Evolutionary conservation across 2,888 invertebrate species (phyloP), one percentile per base, ranked within the genome.

Genomic region (Hyalella azteca): DNA sequence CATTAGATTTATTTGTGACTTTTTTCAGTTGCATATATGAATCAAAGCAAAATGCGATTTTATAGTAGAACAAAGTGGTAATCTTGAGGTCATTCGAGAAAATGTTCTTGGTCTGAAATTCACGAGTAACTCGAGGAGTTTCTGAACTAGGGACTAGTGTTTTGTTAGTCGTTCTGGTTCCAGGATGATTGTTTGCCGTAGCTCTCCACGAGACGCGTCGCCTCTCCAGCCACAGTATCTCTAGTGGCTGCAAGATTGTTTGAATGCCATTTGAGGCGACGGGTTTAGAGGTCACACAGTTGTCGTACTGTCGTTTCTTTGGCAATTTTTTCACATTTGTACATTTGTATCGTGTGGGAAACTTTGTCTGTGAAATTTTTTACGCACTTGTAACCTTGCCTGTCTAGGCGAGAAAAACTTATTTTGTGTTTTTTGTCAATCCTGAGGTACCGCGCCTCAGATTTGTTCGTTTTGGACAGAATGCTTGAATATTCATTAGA

Each of bases 201-300:
- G 32, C 66, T 66, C 66, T 66, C 36, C 36, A 66, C 36, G 13
- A 7, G 66, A 66, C 66, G 36, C 66, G 66, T 66, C 66, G 19
- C 66, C 36, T 36, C 66, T 66, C 36, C 66, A 66, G 66, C 36
- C 66, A 66, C 36, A 66, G 66, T 66, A 66, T 66, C 66, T 66
- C 66, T 66, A 66, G 66, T 66, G 66, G 66, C 66, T 66, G 66
- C 66, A 66, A 66, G 66, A 66, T 66, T 66, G 66, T 66, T 66
- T 66, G 66, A 66, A 66, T 66, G 66, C 66, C 66, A 66, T 66
- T 66, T 66, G 36, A 36, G 66, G 66, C 66, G 36, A 36, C 36
- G 66, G 66, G 66, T 66, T 66, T 66, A 66, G 66, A 66, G 66
- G 66, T 66, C 66, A 66, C 54, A 29, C 54, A 54, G 29, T 66